These are phyloP conservation scores for Caranx ignobilis DNA, from an alignment of 2,113 vertebrate species.

Conservation along the genomic window DNA sequence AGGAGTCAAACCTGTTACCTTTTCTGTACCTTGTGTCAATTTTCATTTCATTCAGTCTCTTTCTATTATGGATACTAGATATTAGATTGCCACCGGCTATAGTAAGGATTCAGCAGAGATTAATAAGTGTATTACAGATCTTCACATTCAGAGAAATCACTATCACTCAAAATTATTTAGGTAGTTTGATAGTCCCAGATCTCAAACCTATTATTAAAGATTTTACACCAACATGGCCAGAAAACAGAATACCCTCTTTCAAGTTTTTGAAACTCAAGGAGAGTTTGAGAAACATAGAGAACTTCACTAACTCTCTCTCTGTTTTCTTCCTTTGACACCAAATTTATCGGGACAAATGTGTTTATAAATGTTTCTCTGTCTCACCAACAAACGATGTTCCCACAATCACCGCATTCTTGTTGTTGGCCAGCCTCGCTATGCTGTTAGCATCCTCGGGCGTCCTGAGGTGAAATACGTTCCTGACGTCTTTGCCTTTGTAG, in stretches of 20 bases:
- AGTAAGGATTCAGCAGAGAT: neutral
- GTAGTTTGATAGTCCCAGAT: neutral
- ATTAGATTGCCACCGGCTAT: neutral
- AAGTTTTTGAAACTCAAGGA: too few species aligned
- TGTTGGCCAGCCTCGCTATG: slow-evolving; percentile 90
- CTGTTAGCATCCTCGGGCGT: slow-evolving; percentile 95
- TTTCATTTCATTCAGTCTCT: neutral
- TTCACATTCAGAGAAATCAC: too few species aligned
- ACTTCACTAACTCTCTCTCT: too few species aligned
- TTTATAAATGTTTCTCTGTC: slow-evolving; percentile 29
- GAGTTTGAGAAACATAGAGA: too few species aligned
- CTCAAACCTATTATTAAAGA: too few species aligned
- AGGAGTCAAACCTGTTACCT: too few species aligned
- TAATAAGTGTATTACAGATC: neutral
- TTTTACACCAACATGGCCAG: too few species aligned
- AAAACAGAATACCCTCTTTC: too few species aligned
- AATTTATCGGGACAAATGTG: neutral
- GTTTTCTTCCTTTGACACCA: too few species aligned
- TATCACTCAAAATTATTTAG: neutral
- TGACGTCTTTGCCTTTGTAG: slow-evolving; percentile 95
- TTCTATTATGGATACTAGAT: neutral
- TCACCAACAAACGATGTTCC: slow-evolving; percentile 96
- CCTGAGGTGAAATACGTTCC: slow-evolving; percentile 92
- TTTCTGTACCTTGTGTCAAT: too few species aligned
- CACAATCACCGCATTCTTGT: slow-evolving; percentile 94